Conservation (phyloP, 2,797 vertebrate genomes). For the Limnodromus scolopaceus region DNA sequence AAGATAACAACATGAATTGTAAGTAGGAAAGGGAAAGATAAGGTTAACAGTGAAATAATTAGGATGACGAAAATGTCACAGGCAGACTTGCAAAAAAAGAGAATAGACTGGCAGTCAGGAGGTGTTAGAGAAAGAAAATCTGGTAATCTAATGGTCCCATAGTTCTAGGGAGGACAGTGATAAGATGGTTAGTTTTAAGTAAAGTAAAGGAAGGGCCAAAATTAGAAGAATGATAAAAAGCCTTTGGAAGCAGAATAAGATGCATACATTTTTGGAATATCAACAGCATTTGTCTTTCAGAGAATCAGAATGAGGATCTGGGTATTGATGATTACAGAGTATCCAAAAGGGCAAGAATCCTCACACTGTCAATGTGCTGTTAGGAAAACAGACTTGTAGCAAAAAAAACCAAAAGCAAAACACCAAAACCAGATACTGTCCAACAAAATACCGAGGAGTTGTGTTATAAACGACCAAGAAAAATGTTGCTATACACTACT, state of each 20-base stretch:
- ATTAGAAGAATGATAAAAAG: background rate
- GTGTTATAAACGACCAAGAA: background rate
- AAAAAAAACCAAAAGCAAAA: background rate
- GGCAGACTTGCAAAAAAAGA: background rate
- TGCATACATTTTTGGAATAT: background rate
- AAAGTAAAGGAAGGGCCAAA: background rate
- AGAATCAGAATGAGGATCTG: background rate
- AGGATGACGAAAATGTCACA: background rate
- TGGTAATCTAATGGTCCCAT: background rate
- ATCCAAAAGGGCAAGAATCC: background rate
- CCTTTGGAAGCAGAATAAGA: background rate
- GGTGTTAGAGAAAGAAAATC: background rate
- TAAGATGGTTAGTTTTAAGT: background rate
- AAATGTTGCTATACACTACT: background rate
- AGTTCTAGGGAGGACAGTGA: background rate
- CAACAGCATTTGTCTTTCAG: background rate
- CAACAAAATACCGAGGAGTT: background rate
- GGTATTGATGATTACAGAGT: background rate
- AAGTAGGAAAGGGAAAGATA: constrained; percentile 2
- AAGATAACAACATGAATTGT: background rate
- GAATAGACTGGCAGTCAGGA: background rate
- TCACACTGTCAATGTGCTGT: background rate
- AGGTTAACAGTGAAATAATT: constrained; percentile 8
- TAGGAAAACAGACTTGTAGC: background rate
- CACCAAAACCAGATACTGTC: background rate